Conservation (phyloP, 2,888 invertebrate genomes). For the Thumatha senex region DNA sequence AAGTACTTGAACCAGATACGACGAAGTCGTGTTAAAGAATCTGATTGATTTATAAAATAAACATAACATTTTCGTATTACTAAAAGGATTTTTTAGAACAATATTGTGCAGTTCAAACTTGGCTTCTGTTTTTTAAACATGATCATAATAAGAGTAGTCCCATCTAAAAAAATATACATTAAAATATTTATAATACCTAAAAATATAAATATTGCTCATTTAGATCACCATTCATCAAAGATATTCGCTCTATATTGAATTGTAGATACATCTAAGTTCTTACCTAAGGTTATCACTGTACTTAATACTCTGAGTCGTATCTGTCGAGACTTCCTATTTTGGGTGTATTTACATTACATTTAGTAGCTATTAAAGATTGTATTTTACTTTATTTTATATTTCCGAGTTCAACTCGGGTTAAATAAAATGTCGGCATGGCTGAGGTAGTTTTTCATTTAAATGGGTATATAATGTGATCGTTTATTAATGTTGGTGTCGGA, state of each 20-base stretch:
- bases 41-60: background rate
- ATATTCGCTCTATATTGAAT: too few species aligned
- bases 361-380: slow-evolving; percentile 16
- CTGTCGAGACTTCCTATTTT: slow-evolving; percentile 8
- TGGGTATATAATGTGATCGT: slow-evolving; percentile 32
- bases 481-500: slow-evolving; percentile 25
- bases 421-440: slow-evolving; percentile 67
- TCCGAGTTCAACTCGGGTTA: slow-evolving; percentile 60
- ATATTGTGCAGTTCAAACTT: too few species aligned
- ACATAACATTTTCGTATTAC: too few species aligned
- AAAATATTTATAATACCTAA: too few species aligned
- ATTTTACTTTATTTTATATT: slow-evolving; percentile 32
- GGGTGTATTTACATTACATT: slow-evolving; percentile 7
- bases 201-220: too few species aligned
- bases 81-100: too few species aligned
- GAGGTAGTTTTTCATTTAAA: slow-evolving; percentile 60
- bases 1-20: slow-evolving; percentile 8
- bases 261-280: too few species aligned
- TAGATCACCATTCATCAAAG: too few species aligned
- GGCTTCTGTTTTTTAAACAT: too few species aligned
- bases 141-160: too few species aligned
- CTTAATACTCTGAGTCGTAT: background rate
- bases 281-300: background rate
- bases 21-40: background rate
- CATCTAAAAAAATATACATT: too few species aligned